Base-by-base conservation (phyloP, 2,888 invertebrate species). In the Hypena proboscidalis region DNA sequence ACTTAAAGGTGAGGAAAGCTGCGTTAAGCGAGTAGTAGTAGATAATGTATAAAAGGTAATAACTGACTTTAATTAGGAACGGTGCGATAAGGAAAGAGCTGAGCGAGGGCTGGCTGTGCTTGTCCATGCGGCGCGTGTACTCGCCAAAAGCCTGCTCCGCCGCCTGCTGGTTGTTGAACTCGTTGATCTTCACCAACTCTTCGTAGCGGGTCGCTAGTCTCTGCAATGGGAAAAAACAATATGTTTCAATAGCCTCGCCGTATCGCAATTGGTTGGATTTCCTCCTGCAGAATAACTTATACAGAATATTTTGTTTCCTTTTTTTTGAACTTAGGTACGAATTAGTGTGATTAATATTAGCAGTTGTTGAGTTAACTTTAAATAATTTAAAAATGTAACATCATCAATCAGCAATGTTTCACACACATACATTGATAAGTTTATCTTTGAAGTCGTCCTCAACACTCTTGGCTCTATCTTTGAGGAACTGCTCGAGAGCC, bases 21-120 rank as follows among this genome's bases (percentile, higher is more conserved):
- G n/a, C n/a, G n/a, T n/a, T n/a, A n/a, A n/a, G n/a, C n/a, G n/a
- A n/a, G n/a, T n/a, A n/a, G n/a, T n/a, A n/a, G n/a, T n/a, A n/a
- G n/a, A n/a, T n/a, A n/a, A n/a, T n/a, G n/a, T n/a, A n/a, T n/a
- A n/a, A n/a, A n/a, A n/a, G n/a, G n/a, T n/a, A n/a, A n/a, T n/a
- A n/a, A n/a, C n/a, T n/a, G n/a, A 40, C 40, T 44, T 63, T 71
- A 1, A 59, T 3, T 13, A 70, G 30, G 51, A 69, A 64, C 0
- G 70, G 67, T 0, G 37, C 45, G 9, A 69, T 23, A 3, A 69
- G 36, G 8, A 69, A 9, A 1, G 70, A 65, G 21, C 56, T 33
- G 6, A 70, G 47, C 0, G 67, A 61, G 0, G 71, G 62, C 8
- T 58, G 50, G 8, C 58, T 43, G 34, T 53, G 31, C 35, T 42